Evolutionary conservation across 2,113 vertebrate species (phyloP).

Genomic region (Junco hyemalis): DNA sequence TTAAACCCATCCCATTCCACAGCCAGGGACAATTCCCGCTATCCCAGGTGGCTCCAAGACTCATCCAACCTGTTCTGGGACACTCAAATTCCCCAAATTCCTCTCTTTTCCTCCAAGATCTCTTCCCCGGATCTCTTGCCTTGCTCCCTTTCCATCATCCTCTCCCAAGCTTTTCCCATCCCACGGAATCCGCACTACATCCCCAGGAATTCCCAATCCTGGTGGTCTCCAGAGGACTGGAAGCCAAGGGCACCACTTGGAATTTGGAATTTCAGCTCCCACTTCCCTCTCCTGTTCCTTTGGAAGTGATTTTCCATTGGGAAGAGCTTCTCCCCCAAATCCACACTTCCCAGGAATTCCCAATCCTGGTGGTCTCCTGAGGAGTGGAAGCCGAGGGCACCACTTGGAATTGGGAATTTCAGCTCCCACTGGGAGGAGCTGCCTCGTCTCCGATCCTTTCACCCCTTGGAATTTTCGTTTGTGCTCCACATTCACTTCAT

Average conservation of each 20-base stretch:
- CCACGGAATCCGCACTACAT: background rate
- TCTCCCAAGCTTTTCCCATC: background rate
- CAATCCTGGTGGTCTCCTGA: fast-evolving
- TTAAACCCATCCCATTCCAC: background rate
- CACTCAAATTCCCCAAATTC: background rate
- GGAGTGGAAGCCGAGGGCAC: fast-evolving
- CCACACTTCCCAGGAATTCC: background rate
- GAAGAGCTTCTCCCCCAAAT: background rate
- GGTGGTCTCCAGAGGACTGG: background rate
- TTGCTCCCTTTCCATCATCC: background rate
- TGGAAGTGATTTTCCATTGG: background rate
- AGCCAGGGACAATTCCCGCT: background rate
- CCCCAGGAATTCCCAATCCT: background rate
- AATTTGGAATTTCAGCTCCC: background rate
- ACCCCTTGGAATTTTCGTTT: fast-evolving
- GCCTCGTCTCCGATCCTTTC: background rate
- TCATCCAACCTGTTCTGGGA: background rate
- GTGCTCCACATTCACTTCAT: background rate
- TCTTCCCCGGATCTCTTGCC: background rate
- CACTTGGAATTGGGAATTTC: background rate
- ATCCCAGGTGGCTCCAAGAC: background rate
- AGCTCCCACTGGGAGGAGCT: background rate
- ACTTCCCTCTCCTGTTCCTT: background rate
- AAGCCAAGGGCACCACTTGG: background rate
- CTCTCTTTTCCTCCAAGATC: background rate